Conservation (phyloP, 1,140 invertebrate genomes). For the Diorhabda sublineata region DNA sequence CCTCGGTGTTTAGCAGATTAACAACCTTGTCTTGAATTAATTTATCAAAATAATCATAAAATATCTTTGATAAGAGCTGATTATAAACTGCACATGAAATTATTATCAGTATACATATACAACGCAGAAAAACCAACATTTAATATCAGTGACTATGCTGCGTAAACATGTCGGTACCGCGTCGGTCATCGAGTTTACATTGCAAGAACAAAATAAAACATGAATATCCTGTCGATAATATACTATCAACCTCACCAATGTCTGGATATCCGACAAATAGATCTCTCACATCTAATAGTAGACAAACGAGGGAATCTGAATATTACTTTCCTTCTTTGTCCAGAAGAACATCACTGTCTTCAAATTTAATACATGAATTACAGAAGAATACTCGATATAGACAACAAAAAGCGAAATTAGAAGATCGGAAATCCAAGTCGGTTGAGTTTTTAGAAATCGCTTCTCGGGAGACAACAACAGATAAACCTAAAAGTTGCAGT, state of each 20-base stretch:
- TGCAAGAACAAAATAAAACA: neutral
- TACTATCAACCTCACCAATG: neutral
- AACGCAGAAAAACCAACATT: too few relatives aligned
- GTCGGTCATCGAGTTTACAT: conserved; percentile 2
- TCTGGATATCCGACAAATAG: neutral
- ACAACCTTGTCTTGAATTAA: too few relatives aligned
- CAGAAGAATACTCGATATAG: conserved; percentile 6
- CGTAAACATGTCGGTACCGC: neutral
- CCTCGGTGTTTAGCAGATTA: too few relatives aligned
- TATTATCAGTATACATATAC: too few relatives aligned
- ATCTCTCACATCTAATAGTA: neutral
- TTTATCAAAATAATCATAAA: too few relatives aligned
- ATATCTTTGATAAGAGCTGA: too few relatives aligned
- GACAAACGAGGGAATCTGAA: neutral
- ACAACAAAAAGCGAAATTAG: conserved; percentile 3
- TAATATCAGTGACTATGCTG: neutral
- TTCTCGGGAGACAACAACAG: neutral
- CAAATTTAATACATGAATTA: conserved; percentile 8
- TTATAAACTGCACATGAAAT: too few relatives aligned
- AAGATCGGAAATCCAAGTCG: conserved; percentile 11
- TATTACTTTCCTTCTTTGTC: neutral
- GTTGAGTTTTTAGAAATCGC: conserved; percentile 8
- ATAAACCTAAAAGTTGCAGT: neutral
- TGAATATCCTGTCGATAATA: neutral
- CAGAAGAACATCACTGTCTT: conserved; percentile 1